Evolutionary conservation across 2,888 invertebrate species (phyloP).

Genomic region (Caenorhabditis sp.): DNA sequence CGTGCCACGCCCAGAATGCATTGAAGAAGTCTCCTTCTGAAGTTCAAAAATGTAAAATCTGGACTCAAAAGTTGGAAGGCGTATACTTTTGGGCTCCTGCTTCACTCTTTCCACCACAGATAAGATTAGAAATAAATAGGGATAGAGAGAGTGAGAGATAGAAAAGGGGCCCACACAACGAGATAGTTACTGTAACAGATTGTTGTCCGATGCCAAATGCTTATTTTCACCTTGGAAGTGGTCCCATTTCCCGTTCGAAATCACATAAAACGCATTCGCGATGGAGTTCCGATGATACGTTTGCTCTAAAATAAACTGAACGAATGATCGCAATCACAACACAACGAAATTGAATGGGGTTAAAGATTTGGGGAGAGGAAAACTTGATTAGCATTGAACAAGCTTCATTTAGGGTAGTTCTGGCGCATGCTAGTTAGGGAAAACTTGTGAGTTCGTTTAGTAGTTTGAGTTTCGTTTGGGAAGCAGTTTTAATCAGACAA

Average conservation of each 20-base stretch:
- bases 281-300: constrained; percentile 58
- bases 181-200: constrained; percentile 16
- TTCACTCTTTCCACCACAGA: constrained; percentile 42
- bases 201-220: background rate
- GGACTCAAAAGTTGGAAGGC: background rate
- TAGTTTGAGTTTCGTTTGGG: background rate
- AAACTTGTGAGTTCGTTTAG: background rate
- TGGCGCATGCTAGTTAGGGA: background rate
- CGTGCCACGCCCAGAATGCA: constrained; percentile 94
- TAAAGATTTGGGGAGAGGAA: background rate
- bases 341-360: background rate
- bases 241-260: constrained; percentile 57
- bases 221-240: constrained; percentile 46
- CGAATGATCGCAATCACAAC: constrained; percentile 28
- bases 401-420: constrained; percentile 7
- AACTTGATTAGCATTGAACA: background rate
- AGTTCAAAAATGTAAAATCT: constrained; percentile 44
- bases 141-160: constrained; percentile 34
- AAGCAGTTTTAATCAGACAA: background rate
- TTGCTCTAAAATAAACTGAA: constrained; percentile 54
- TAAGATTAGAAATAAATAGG: constrained; percentile 1
- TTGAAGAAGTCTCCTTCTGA: constrained; percentile 78
- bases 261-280: constrained; percentile 51
- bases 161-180: constrained; percentile 29
- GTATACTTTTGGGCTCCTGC: constrained; percentile 11